Evolutionary conservation across 2,888 invertebrate species (phyloP).

Genomic region (Volucella bombylans): DNA sequence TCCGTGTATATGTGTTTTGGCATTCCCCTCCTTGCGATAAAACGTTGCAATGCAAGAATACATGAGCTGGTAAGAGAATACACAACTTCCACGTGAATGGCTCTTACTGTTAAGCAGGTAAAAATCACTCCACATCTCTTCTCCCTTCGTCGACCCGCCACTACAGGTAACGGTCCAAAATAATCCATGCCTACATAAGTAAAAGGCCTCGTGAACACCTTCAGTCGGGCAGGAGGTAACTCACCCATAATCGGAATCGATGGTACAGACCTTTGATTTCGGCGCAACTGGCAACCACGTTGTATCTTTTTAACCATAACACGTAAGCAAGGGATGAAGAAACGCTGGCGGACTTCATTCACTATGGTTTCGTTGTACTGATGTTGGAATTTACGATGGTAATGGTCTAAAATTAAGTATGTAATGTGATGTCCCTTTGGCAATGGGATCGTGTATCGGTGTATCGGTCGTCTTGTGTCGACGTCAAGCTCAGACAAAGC

Average conservation of each 20-base stretch:
- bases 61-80: too few relatives aligned
- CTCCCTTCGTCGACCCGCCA: slow-evolving; percentile 29
- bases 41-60: slow-evolving; percentile 23
- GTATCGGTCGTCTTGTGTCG: too few relatives aligned
- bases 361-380: neutral
- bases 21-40: slow-evolving; percentile 39
- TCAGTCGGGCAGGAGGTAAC: slow-evolving; percentile 28
- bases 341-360: neutral
- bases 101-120: slow-evolving; percentile 61
- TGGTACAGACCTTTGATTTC: slow-evolving; percentile 6
- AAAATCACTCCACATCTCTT: slow-evolving; percentile 58
- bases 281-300: slow-evolving; percentile 15
- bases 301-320: neutral
- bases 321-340: neutral
- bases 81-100: slow-evolving; percentile 45
- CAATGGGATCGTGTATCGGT: too few relatives aligned
- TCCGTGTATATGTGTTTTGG: slow-evolving; percentile 44
- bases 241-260: slow-evolving; percentile 32
- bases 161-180: slow-evolving; percentile 34
- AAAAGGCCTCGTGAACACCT: slow-evolving; percentile 41
- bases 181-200: slow-evolving; percentile 47
- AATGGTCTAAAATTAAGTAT: neutral
- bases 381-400: neutral
- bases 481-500: too few relatives aligned
- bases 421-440: neutral